Base-by-base conservation (phyloP, 2,797 vertebrate genomes). In the Mus spretus region DNA sequence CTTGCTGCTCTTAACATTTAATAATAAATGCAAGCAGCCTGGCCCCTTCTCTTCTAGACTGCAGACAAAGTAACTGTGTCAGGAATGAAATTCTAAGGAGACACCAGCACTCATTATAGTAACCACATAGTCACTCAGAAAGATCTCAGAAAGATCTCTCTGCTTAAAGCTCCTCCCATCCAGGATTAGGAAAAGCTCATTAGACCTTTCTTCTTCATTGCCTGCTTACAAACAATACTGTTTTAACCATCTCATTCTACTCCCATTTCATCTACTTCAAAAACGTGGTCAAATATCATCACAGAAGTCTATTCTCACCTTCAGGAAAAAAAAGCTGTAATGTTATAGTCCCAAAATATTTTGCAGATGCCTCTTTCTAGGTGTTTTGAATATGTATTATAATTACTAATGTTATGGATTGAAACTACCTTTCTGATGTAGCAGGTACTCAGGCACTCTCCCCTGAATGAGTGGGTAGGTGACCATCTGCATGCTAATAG, bases 361-460 rank as follows among this genome's bases (percentile, higher is more conserved):
- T 40, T 85, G 2, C 8, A 26, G 6, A 40, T 15, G 70, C 5
- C 13, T 72, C n/a, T 91, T 83, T 84, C 22, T 93, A 72, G 40
- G 37, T 50, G 20, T 89, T 92, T 67, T 84, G 24, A 88, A 1
- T 88, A 57, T 37, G 7, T 78, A 28, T 81, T 85, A 0, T 67
- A 84, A 90, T 85, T 85, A 93, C 67, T 83, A 87, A 7, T 72
- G 17, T 44, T 78, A 50, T 40, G 9, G 72, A 12, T 75, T 83
- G 74, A 94, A 37, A 80, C 57, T 61, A 65, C 44, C 24, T 85
- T 20, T 31, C 20, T 96, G 74, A 61, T 86, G 50, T 59, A 89
- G 1, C 50, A 26, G 4, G 11, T 77, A 1, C 55, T 90, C 44
- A 31, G 5, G 74, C 90, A 92, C 93, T 78, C 13, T 81, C 17